These are phyloP conservation scores for Drosophila carrolli DNA, from an alignment of 1,140 invertebrate species.

Conservation along the genomic window DNA sequence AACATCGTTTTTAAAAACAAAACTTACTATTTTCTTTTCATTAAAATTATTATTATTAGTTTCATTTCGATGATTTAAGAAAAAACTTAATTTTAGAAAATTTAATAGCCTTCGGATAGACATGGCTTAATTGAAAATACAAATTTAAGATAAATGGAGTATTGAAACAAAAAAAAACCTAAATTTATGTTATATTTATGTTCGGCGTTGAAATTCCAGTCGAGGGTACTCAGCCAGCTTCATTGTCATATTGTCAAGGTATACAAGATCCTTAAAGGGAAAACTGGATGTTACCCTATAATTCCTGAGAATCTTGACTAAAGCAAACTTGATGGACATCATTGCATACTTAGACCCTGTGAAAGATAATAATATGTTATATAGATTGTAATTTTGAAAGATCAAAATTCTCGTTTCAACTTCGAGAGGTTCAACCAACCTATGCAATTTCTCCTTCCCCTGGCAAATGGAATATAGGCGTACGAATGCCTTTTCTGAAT, in stretches of 20 bases:
- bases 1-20: too few relatives aligned
- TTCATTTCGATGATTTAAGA: too few relatives aligned
- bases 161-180: too few relatives aligned
- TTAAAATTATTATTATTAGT: too few relatives aligned
- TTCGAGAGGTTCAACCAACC: constrained; percentile 4
- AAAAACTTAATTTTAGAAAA: too few relatives aligned
- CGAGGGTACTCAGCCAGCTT: constrained; percentile 14
- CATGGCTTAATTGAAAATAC: too few relatives aligned
- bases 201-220: not conserved
- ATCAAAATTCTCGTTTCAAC: too few relatives aligned
- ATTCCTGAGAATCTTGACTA: constrained; percentile 59
- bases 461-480: constrained; percentile 66
- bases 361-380: not conserved
- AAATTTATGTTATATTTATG: too few relatives aligned
- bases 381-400: too few relatives aligned
- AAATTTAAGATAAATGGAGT: too few relatives aligned
- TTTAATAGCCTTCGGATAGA: too few relatives aligned
- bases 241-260: constrained; percentile 49
- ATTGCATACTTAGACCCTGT: constrained; percentile 64
- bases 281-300: constrained; percentile 44
- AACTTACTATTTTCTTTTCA: too few relatives aligned
- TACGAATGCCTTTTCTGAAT: constrained; percentile 47
- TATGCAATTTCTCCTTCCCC: constrained; percentile 62
- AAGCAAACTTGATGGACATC: constrained; percentile 48
- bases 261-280: constrained; percentile 38